Evolutionary conservation across 2,113 vertebrate species (phyloP).

Genomic region (Steatornis caripensis): DNA sequence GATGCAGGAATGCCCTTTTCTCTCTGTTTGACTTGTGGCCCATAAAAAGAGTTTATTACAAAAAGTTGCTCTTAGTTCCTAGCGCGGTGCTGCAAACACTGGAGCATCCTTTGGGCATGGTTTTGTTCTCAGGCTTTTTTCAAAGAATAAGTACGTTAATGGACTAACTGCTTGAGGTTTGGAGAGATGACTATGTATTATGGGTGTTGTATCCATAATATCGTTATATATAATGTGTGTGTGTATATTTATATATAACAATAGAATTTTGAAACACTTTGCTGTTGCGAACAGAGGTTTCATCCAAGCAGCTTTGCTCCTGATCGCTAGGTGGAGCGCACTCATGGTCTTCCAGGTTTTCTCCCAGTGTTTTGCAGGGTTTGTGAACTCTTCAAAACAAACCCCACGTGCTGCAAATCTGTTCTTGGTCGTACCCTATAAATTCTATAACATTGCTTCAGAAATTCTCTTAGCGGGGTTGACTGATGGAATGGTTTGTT

Average conservation of each 20-base stretch:
- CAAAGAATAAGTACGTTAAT: neutral
- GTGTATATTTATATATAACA: no score
- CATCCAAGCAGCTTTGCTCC: neutral
- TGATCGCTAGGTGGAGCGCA: neutral
- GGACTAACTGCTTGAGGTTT: neutral
- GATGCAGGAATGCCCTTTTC: neutral
- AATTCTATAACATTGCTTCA: neutral
- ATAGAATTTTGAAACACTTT: neutral
- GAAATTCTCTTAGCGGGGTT: neutral
- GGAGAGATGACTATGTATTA: no score
- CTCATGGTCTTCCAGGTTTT: neutral
- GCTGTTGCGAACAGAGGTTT: neutral
- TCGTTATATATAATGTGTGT: no score
- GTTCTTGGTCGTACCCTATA: neutral
- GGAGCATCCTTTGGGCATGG: neutral
- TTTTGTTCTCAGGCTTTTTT: neutral
- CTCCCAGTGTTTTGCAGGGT: neutral
- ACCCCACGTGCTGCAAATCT: neutral
- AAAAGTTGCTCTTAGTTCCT: neutral
- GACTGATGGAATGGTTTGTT: neutral
- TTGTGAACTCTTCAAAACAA: neutral
- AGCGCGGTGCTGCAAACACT: neutral
- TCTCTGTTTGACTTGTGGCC: neutral
- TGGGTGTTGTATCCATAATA: no score
- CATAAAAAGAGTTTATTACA: neutral